phyloP scores from a whole-genome alignment of 2,113 vertebrate species.

The Petrocephalus microphthalmus region DNA sequence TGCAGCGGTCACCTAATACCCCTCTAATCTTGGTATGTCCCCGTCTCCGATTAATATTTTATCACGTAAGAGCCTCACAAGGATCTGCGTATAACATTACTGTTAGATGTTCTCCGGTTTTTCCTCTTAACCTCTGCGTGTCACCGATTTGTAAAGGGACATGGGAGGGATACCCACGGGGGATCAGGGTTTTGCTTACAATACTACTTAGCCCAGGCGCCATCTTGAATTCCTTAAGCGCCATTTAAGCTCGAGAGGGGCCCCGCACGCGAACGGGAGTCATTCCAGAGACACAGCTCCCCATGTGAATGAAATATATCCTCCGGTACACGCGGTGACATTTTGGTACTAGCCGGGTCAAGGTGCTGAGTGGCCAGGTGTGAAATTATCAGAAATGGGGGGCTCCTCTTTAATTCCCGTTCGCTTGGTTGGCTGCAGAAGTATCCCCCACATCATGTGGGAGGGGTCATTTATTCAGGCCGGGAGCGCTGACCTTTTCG shows the following conservation, averaged over 20 bases:
- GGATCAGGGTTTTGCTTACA: slow-evolving; percentile 11
- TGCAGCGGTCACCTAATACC: slow-evolving; percentile 69
- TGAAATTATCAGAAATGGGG: slow-evolving; percentile 47
- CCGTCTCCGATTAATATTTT: slow-evolving; percentile 78
- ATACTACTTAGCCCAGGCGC: neutral
- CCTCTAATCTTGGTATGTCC: slow-evolving; percentile 56
- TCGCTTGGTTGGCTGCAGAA: slow-evolving; percentile 28
- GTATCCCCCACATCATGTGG: slow-evolving; percentile 68
- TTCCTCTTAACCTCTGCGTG: slow-evolving; percentile 15
- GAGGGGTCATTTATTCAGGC: slow-evolving; percentile 69
- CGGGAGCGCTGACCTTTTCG: slow-evolving; percentile 75
- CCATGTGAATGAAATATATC: neutral
- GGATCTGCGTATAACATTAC: slow-evolving; percentile 53
- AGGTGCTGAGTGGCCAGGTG: slow-evolving; percentile 47
- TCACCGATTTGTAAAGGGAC: slow-evolving; percentile 10
- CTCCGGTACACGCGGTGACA: neutral
- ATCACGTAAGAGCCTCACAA: slow-evolving; percentile 75
- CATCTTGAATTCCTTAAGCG: slow-evolving; percentile 1
- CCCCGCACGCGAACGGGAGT: neutral
- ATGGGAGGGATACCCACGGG: neutral
- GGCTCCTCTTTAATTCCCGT: slow-evolving; percentile 21
- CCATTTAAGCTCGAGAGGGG: neutral
- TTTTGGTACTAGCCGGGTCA: slow-evolving; percentile 31
- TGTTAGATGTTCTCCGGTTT: slow-evolving; percentile 16
- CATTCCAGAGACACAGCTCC: neutral